Percentiles rank a stretch among this genome's conserved stretches.
These are phyloP conservation scores for Drosophila cognata DNA, from an alignment of 2,888 invertebrate genomes.

Conservation along the genomic window DNA sequence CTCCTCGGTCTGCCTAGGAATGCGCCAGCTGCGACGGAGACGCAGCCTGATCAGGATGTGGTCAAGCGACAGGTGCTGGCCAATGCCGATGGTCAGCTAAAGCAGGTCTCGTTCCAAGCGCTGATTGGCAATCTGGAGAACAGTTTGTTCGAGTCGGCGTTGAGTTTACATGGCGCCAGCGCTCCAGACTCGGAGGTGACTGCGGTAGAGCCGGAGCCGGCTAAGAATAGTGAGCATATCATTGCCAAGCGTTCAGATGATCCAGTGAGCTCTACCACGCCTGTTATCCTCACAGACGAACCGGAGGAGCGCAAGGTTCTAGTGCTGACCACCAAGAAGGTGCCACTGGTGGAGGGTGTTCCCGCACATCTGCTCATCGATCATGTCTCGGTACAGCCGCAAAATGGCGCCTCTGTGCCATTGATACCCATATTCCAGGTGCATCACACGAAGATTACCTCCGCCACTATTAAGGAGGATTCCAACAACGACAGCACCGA, in stretches of 20 bases:
- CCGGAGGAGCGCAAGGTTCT: constrained; percentile 61
- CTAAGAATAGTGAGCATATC: constrained; percentile 33
- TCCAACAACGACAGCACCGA: constrained; percentile 58
- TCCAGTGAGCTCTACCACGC: constrained; percentile 5
- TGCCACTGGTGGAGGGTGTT: constrained; percentile 54
- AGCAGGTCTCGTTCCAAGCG: constrained; percentile 78
- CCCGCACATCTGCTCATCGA: constrained; percentile 82
- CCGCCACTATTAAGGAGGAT: constrained; percentile 67
- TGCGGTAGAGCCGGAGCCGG: constrained; percentile 50
- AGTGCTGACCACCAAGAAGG: constrained; percentile 75
- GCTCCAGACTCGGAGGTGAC: constrained; percentile 58
- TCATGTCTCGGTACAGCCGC: constrained; percentile 79
- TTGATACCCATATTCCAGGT: constrained; percentile 78
- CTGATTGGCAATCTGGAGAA: constrained; percentile 81
- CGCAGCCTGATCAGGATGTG: constrained; percentile 49
- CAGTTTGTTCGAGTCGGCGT: constrained; percentile 78
- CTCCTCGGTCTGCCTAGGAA: constrained; percentile 50
- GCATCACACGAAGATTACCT: constrained; percentile 71
- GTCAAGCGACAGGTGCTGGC: constrained; percentile 71
- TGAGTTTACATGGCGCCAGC: constrained; percentile 69
- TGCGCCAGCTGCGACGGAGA: constrained; percentile 23
- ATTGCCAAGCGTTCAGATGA: constrained; percentile 59
- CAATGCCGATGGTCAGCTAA: constrained; percentile 66
- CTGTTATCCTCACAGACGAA: constrained; percentile 6
- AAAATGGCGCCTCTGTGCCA: constrained; percentile 58